Evolutionary conservation across 2,113 vertebrate species (phyloP).

Genomic region (Pavo muticus): DNA sequence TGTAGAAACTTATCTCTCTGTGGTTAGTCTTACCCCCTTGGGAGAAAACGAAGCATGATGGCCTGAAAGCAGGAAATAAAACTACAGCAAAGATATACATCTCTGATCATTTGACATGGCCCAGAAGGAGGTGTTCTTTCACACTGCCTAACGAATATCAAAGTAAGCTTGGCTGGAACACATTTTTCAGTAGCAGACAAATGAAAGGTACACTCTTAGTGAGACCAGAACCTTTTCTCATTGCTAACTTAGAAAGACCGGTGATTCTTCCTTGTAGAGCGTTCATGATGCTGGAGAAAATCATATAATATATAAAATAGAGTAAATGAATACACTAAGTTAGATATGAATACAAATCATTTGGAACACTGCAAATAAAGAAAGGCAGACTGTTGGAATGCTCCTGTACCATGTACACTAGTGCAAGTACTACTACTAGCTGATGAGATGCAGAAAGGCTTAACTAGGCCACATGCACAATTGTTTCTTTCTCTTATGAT

Average conservation of each 20-base stretch:
- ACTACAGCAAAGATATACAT: neutral
- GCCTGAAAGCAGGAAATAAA: neutral
- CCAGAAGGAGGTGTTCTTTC: neutral
- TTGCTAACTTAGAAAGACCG: neutral
- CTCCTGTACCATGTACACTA: neutral
- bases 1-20: neutral
- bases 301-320: neutral
- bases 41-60: neutral
- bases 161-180: neutral
- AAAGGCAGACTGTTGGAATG: neutral
- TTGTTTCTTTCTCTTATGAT: neutral
- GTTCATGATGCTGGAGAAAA: neutral
- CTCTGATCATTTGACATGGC: neutral
- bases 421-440: neutral
- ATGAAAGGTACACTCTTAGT: neutral
- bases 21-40: neutral
- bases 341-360: neutral
- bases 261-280: neutral
- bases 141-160: slow-evolving; percentile 37
- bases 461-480: neutral
- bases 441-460: neutral
- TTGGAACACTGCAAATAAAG: neutral
- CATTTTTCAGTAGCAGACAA: slow-evolving; percentile 25
- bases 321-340: neutral
- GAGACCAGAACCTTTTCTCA: neutral